These are phyloP conservation scores for Ostrea edulis DNA, from an alignment of 1,140 invertebrate genomes.

Conservation along the genomic window DNA sequence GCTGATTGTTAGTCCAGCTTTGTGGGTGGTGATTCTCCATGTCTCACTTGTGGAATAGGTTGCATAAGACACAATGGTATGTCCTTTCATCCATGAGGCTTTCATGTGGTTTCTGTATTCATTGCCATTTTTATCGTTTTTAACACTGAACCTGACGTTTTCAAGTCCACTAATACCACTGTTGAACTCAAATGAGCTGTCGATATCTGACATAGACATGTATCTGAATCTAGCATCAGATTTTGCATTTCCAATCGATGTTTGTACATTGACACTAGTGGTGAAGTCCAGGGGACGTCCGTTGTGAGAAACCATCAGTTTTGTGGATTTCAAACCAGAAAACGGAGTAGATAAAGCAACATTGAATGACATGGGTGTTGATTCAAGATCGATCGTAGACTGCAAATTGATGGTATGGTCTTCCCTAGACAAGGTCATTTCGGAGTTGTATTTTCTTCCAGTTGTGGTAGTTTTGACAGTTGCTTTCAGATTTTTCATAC, in stretches of 20 bases:
- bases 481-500: not conserved
- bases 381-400: slow-evolving; percentile 40
- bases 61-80: slow-evolving; percentile 53
- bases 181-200: slow-evolving; percentile 45
- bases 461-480: slow-evolving; percentile 28
- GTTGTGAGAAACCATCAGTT: slow-evolving; percentile 13
- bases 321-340: slow-evolving; percentile 40
- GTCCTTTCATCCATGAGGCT: slow-evolving; percentile 51
- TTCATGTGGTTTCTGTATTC: slow-evolving; percentile 53
- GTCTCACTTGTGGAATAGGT: slow-evolving; percentile 43
- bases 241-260: slow-evolving; percentile 52
- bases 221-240: slow-evolving; percentile 46
- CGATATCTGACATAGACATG: slow-evolving; percentile 45
- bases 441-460: slow-evolving; percentile 29
- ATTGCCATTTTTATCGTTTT: slow-evolving; percentile 47
- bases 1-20: slow-evolving; percentile 42
- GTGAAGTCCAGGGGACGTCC: slow-evolving; percentile 38
- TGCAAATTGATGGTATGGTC: not conserved
- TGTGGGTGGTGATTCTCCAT: slow-evolving; percentile 48
- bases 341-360: slow-evolving; percentile 40
- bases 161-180: slow-evolving; percentile 51
- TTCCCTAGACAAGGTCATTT: not conserved
- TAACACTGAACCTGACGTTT: slow-evolving; percentile 47
- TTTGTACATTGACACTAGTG: slow-evolving; percentile 46
- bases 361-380: slow-evolving; percentile 25